Conservation (phyloP, 2,888 invertebrate genomes). For the Xylota segnis region DNA sequence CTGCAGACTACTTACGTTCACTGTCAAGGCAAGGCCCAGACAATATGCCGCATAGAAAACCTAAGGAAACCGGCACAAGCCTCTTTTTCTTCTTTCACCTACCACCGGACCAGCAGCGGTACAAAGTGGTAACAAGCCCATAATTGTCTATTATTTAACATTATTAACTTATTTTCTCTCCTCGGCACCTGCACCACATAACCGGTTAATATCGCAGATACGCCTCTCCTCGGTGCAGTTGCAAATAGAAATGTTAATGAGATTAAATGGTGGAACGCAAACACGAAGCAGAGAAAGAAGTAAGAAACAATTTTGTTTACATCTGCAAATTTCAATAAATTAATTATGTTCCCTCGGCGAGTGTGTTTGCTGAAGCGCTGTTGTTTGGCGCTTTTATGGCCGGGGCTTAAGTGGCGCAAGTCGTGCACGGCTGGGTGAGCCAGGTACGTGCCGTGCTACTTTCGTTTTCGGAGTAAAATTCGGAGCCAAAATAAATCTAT, state of each 20-base stretch:
- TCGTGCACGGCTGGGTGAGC: background rate
- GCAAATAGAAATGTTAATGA: conserved; percentile 15
- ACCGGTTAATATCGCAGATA: conserved; percentile 10
- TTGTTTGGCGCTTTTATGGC: background rate
- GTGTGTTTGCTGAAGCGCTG: background rate
- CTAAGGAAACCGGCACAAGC: conserved; percentile 11
- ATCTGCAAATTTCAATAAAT: conserved; percentile 19
- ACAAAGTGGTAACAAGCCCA: conserved; percentile 12
- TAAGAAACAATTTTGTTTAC: conserved; percentile 15
- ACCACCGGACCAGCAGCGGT: conserved; percentile 7
- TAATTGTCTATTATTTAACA: conserved; percentile 39
- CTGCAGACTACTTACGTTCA: conserved; percentile 24
- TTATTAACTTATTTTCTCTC: conserved; percentile 25
- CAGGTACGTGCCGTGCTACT: conserved; percentile 15
- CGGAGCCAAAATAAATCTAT: background rate
- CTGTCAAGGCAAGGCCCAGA: conserved; percentile 44
- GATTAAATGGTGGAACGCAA: conserved; percentile 33
- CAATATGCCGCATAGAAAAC: conserved; percentile 12
- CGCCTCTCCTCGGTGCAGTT: background rate
- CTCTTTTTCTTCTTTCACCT: background rate
- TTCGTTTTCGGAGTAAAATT: conserved; percentile 26
- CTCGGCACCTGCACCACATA: conserved; percentile 6
- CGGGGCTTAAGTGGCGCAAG: conserved; percentile 11
- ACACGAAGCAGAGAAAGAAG: background rate
- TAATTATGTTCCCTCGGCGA: conserved; percentile 12